A percentile compares a stretch with the other conserved stretches of the same genome.
phyloP scores from a whole-genome alignment of 2,888 invertebrate species.

The Cabera pusaria region DNA sequence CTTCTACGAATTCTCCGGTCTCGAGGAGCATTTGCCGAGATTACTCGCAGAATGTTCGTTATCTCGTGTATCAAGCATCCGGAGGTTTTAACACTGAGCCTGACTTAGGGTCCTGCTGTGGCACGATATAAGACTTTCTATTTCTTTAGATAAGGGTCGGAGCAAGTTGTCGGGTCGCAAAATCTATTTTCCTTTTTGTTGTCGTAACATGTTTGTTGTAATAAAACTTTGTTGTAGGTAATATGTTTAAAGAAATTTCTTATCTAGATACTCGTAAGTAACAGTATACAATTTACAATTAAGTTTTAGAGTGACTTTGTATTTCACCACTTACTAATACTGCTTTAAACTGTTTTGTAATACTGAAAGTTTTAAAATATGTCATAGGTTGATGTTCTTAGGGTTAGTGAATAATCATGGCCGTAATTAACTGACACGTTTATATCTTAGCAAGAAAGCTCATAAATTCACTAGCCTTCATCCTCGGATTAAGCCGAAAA shows the following conservation, averaged over 20 bases:
- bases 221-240: no score
- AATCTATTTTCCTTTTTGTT: not conserved
- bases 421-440: not conserved
- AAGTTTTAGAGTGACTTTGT: no score
- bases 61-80: constrained; percentile 15
- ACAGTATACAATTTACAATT: no score
- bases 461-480: constrained; percentile 5
- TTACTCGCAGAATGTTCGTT: constrained; percentile 14
- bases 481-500: constrained; percentile 6
- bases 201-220: not conserved
- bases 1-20: constrained; percentile 6
- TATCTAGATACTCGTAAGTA: no score
- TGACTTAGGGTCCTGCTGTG: constrained; percentile 14
- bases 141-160: not conserved
- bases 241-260: no score
- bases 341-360: no score
- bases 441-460: constrained; percentile 1
- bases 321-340: no score
- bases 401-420: not conserved
- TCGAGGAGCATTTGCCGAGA: constrained; percentile 1
- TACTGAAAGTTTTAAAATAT: no score
- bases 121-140: constrained; percentile 16
- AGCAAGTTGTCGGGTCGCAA: constrained; percentile 3
- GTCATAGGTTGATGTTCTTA: no score
- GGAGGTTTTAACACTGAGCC: constrained; percentile 14